Conservation (phyloP, 1,140 invertebrate species). For the Potamilus streckersoni region DNA sequence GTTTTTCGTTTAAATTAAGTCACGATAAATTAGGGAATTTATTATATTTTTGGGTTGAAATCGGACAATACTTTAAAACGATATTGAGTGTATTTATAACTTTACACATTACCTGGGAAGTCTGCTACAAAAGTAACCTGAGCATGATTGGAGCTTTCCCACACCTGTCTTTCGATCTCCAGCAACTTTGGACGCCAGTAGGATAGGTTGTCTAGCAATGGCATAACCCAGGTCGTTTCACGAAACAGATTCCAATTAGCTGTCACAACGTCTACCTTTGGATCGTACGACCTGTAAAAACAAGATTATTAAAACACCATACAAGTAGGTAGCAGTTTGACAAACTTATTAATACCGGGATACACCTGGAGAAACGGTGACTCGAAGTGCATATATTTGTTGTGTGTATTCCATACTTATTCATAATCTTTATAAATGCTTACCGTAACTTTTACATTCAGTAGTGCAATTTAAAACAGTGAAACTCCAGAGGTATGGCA, state of each 20-base stretch:
- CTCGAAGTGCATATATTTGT: too few species aligned
- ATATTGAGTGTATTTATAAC: too few species aligned
- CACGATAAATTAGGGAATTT: too few species aligned
- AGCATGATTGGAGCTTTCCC: constrained; percentile 60
- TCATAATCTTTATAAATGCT: too few species aligned
- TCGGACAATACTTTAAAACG: too few species aligned
- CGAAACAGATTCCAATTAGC: constrained; percentile 85
- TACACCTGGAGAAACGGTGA: neutral
- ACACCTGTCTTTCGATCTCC: constrained; percentile 76
- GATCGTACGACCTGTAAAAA: constrained; percentile 78
- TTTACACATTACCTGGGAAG: constrained; percentile 77
- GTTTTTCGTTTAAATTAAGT: too few species aligned
- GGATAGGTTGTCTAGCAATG: constrained; percentile 79
- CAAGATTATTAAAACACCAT: neutral
- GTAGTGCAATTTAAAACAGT: too few species aligned
- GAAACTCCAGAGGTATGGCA: too few species aligned
- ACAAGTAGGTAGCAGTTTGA: neutral
- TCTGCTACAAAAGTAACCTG: constrained; percentile 90
- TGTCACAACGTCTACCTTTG: constrained; percentile 78
- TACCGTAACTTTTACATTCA: too few species aligned
- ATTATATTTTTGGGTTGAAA: too few species aligned
- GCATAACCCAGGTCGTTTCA: constrained; percentile 80
- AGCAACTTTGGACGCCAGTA: constrained; percentile 74
- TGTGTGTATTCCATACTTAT: too few species aligned
- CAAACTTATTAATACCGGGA: neutral